Evolutionary conservation across 2,797 vertebrate species (phyloP), one percentile per base, ranked within the genome.

Genomic region (Melanotaenia nigrans): DNA sequence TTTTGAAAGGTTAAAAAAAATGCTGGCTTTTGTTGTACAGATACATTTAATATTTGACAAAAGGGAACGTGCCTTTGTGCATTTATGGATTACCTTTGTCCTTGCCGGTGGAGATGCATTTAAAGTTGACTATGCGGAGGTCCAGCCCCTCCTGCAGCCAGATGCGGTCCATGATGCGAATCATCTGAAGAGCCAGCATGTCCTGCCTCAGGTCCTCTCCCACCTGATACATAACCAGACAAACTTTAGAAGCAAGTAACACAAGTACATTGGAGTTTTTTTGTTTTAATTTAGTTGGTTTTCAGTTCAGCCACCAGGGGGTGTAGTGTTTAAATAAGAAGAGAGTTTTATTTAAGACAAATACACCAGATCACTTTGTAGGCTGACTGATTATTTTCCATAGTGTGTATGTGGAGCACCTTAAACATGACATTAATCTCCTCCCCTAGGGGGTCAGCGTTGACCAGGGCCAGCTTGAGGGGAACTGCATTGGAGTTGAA

Each of bases 401-500:
- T 14, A 53, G 24, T 60, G 14, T 51, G 35, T 69, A 67, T 47
- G 54, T 24, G 2, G 11, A 24, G 25, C 73, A 99, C 98, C 97
- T 99, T 99, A 92, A 98, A 99, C 97, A 99, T 99, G 53, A 98
- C 96, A 45, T 99, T 98, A 89, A 99, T 97, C 92, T 99, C 98
- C 80, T 98, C 97, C 78, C 97, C 97, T 83, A 97, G 83, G 0
- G 96, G 97, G 90, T 99, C 97, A 42, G 96, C 95, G 47, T 99
- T 99, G 77, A 96, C 93, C 94, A 99, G 90, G 0, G 95, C 92
- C 73, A 99, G 85, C 92, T 97, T 99, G 58, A 99, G 91, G 11
- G 98, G 98, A 78, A 99, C 95, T 4, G 98, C 98, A 62, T 99
- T 99, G 83, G 98, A 99, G 93, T 94, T 99, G 94, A 99, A 99